A percentile compares a stretch with the other conserved stretches of the same genome.
Conservation (phyloP, 2,797 vertebrate species). For the Acanthiza pusilla region DNA sequence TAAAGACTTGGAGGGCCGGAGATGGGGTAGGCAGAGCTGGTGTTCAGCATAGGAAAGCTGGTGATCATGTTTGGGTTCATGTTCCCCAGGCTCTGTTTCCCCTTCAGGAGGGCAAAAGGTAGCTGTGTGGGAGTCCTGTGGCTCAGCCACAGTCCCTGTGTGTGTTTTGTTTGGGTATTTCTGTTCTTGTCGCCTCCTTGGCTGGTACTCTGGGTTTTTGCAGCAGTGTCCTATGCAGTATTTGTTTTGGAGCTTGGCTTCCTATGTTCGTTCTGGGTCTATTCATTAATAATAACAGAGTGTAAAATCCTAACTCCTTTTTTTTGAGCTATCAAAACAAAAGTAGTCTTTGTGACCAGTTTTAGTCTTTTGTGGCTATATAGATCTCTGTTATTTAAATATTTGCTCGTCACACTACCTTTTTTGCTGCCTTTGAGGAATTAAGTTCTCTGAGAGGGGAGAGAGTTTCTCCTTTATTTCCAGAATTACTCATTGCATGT, state of each 20-base stretch:
- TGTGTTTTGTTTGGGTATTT: constrained; percentile 33
- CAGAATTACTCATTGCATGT: not conserved
- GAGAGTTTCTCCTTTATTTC: not conserved
- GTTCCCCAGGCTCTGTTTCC: not conserved
- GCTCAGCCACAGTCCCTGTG: not conserved
- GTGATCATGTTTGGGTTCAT: not conserved
- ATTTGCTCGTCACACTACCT: not conserved
- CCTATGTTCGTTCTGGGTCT: not conserved
- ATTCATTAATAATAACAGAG: not conserved
- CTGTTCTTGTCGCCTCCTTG: not conserved
- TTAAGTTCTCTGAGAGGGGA: not conserved
- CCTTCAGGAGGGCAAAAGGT: not conserved
- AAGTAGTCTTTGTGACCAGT: not conserved
- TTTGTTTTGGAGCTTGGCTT: constrained; percentile 20
- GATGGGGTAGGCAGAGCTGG: not conserved
- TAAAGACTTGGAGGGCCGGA: not conserved
- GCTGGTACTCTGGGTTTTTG: not conserved
- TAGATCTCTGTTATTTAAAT: not conserved
- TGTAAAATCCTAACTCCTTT: not conserved
- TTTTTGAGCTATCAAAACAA: not conserved
- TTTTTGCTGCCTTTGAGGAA: not conserved
- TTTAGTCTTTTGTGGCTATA: not conserved
- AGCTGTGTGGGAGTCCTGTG: not conserved
- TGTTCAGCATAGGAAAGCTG: not conserved
- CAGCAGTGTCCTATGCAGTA: not conserved